Conservation (phyloP, 2,888 invertebrate genomes). For the Hipparchia semele region DNA sequence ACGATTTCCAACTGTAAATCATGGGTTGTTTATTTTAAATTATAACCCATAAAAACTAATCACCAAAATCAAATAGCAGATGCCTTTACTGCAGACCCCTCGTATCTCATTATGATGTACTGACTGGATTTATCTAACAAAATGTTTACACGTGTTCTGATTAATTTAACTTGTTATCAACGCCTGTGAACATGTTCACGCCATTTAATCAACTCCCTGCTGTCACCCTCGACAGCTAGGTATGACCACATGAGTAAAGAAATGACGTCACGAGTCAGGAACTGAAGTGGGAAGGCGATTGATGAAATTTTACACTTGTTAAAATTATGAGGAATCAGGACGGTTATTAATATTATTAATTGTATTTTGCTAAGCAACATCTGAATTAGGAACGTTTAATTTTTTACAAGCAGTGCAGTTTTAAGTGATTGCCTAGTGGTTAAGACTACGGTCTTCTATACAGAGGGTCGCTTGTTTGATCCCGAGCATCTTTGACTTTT, state of each 20-base stretch:
- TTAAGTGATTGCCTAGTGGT: no score
- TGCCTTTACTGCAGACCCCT: slow-evolving; percentile 53
- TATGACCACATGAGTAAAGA: slow-evolving; percentile 45
- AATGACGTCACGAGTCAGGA: slow-evolving; percentile 40
- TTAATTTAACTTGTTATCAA: slow-evolving; percentile 73
- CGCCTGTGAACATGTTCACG: slow-evolving; percentile 57
- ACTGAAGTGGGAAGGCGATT: slow-evolving; percentile 33
- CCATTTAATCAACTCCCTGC: slow-evolving; percentile 64
- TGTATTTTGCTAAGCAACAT: background rate
- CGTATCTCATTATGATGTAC: slow-evolving; percentile 51
- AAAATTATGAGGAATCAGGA: background rate
- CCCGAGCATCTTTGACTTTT: no score
- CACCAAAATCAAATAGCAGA: slow-evolving; percentile 66
- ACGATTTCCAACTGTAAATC: slow-evolving; percentile 57
- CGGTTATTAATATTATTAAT: background rate
- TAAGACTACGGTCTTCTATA: no score
- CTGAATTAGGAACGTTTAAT: background rate
- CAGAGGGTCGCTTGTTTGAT: no score
- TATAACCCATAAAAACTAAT: slow-evolving; percentile 68
- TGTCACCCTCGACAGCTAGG: slow-evolving; percentile 54
- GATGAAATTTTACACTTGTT: slow-evolving; percentile 29
- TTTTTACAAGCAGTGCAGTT: background rate
- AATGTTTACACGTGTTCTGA: slow-evolving; percentile 75
- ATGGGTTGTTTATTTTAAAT: slow-evolving; percentile 65
- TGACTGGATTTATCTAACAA: slow-evolving; percentile 66